These are phyloP conservation scores for Mylabris sibirica DNA, from an alignment of 2,888 invertebrate species.

Conservation along the genomic window DNA sequence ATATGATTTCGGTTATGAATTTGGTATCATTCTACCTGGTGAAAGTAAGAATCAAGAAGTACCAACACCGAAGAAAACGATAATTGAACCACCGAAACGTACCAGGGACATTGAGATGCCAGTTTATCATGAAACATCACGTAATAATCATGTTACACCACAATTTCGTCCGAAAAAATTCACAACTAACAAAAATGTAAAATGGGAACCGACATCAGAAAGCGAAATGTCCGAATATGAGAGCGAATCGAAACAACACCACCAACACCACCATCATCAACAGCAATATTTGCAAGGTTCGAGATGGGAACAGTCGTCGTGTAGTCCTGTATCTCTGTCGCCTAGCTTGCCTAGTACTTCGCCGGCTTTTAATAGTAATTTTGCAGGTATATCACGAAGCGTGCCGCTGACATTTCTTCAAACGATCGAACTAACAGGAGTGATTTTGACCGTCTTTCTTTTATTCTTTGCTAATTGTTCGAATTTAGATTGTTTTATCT, in stretches of 20 bases:
- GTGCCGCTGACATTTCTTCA: conserved; percentile 16
- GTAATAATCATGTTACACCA: conserved; percentile 45
- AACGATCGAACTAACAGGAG: background rate
- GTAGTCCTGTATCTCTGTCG: conserved; percentile 67
- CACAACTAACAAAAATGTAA: conserved; percentile 62
- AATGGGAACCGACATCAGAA: conserved; percentile 70
- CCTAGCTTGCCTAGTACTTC: conserved; percentile 68
- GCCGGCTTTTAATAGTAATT: conserved; percentile 62
- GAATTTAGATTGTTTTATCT: conserved; percentile 5
- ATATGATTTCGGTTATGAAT: conserved; percentile 83
- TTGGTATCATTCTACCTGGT: conserved; percentile 75
- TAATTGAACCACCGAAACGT: conserved; percentile 65
- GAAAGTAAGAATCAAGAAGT: conserved; percentile 66
- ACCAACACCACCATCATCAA: too few species aligned
- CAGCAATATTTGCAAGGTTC: conserved; percentile 45
- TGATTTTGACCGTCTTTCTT: background rate
- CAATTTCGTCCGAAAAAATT: conserved; percentile 61
- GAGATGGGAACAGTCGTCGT: conserved; percentile 63
- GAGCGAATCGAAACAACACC: conserved; percentile 60
- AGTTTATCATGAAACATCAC: conserved; percentile 70
- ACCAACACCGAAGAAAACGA: conserved; percentile 60
- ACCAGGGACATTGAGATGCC: conserved; percentile 71
- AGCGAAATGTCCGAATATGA: conserved; percentile 70
- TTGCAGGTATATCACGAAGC: conserved; percentile 52
- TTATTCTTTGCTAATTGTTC: background rate